Conservation (phyloP, 1,140 invertebrate species). For the Brachystomella parvula region DNA sequence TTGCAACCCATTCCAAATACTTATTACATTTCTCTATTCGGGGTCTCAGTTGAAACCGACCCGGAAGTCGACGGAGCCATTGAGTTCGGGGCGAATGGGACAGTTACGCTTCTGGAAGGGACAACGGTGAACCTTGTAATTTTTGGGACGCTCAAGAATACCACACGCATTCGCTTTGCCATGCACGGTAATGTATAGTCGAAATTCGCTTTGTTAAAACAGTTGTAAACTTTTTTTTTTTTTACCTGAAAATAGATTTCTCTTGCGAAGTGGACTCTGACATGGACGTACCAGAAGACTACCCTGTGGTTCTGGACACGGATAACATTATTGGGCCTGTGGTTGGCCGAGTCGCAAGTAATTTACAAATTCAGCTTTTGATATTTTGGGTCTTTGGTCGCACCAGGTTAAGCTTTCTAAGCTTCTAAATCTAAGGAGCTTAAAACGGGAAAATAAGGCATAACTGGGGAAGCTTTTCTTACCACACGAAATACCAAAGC, state of each 20-base stretch:
- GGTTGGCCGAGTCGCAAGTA: neutral
- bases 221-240: too few species aligned
- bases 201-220: too few species aligned
- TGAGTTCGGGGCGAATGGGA: neutral
- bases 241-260: too few species aligned
- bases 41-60: neutral
- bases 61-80: neutral
- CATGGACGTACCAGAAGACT: neutral
- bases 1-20: too few species aligned
- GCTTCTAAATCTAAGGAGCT: too few species aligned
- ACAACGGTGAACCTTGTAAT: neutral
- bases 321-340: neutral
- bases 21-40: neutral
- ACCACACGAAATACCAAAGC: too few species aligned
- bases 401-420: too few species aligned
- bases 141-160: neutral
- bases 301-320: neutral
- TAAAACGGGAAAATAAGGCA: too few species aligned
- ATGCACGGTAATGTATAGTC: too few species aligned
- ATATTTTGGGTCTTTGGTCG: too few species aligned
- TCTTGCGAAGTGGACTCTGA: neutral
- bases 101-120: neutral
- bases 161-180: neutral
- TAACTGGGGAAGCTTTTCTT: too few species aligned
- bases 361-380: too few species aligned